Percentiles rank a stretch among this genome's conserved stretches.
Conservation (phyloP, 2,888 invertebrate species). For the Chymomyza caudatula region DNA sequence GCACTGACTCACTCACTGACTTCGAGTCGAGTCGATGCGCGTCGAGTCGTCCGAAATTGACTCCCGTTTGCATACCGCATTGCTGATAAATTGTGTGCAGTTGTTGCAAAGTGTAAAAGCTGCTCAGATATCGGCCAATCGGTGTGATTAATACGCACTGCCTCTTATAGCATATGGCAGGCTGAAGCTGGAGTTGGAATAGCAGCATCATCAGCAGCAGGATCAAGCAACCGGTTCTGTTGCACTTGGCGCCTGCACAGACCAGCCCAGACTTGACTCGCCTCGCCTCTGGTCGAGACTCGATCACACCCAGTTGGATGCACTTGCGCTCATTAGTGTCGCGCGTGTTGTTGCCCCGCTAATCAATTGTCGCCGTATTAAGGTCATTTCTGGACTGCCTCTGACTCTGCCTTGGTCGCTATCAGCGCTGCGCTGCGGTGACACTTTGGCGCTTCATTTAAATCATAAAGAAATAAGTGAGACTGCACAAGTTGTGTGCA, state of each 20-base stretch:
- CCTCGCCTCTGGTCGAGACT: too few relatives aligned
- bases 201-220: slow-evolving; percentile 3
- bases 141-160: slow-evolving; percentile 63
- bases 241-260: slow-evolving; percentile 29
- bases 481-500: background rate
- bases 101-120: slow-evolving; percentile 60
- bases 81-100: slow-evolving; percentile 60
- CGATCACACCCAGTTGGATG: slow-evolving; percentile 26
- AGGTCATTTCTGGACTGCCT: slow-evolving; percentile 41
- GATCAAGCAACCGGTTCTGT: slow-evolving; percentile 20
- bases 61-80: slow-evolving; percentile 13
- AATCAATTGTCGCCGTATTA: slow-evolving; percentile 67
- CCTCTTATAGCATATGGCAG: slow-evolving; percentile 4
- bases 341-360: slow-evolving; percentile 57
- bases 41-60: background rate
- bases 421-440: slow-evolving; percentile 52
- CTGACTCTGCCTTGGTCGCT: slow-evolving; percentile 23
- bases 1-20: slow-evolving; percentile 57
- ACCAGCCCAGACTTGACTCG: background rate
- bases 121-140: slow-evolving; percentile 61
- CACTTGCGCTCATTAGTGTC: slow-evolving; percentile 60
- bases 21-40: background rate
- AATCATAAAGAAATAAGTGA: slow-evolving; percentile 43
- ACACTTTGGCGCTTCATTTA: slow-evolving; percentile 57
- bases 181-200: background rate